Evolutionary conservation across 2,113 vertebrate genomes (phyloP), one percentile per base, ranked within the genome.

Genomic region (Tragulus kanchil): DNA sequence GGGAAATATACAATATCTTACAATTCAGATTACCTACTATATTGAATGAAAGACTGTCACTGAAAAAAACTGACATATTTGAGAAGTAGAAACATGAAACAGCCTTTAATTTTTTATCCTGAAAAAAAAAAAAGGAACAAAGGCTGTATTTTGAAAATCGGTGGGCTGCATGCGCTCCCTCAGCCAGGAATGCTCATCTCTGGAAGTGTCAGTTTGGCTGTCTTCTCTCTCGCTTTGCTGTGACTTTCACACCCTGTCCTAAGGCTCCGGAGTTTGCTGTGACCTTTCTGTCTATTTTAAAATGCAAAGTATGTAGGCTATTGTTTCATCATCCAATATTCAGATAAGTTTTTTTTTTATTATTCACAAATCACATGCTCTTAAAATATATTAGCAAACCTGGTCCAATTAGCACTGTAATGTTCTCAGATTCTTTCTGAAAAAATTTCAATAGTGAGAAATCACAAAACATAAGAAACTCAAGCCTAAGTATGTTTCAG

Each of bases 11-110:
- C 59, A 85, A 65, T 95, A 93, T 95, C 89, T 87, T 96, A 95
- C 45, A 79, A 77, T 90, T 81, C 93, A 92, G 90, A 84, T 89
- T 95, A 92, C 62, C 81, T 64, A 81, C 67, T 87, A 81, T 62
- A 97, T 26, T 93, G 78, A 97, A 87, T 87, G 69, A 97, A 95
- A 96, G 75, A 78, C 64, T 90, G 92, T 92, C 90, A 84, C 0
- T 93, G 61, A 79, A 93, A 88, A 88, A 97, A 59, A 93, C 0
- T 93, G 87, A 89, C 93, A 92, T 83, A 89, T 65, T 87, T 86
- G 94, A 97, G 90, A 95, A 87, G 90, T 13, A 45, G 75, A 79
- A 91, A 84, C 84, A 85, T 56, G 48, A 96, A 92, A 94, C 85
- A 79, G 87, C 85, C 25, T 45, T 86, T 93, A 79, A 42, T 73